phyloP scores from a whole-genome alignment of 37 sponge, comb jelly and placozoan genomes.

The Haliclona indistincta region DNA sequence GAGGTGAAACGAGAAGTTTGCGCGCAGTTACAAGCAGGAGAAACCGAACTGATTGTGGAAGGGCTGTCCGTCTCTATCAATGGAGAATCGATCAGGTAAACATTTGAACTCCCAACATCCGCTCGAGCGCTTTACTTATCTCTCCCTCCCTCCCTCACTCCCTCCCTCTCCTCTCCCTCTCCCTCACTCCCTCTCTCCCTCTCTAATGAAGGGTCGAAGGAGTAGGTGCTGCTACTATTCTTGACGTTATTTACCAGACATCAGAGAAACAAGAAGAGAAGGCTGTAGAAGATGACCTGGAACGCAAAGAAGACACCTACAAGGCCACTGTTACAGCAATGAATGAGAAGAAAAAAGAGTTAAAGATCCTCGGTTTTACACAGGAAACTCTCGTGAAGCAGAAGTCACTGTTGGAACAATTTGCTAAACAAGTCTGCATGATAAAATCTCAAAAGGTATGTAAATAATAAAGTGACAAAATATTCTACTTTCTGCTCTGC shows the following conservation, averaged over 20 bases:
- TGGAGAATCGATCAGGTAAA: constrained; percentile 58
- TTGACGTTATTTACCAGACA: constrained; percentile 52
- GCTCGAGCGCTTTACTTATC: too few relatives aligned
- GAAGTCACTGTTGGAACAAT: constrained; percentile 18
- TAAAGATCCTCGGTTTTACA: constrained; percentile 14
- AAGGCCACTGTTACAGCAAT: neutral
- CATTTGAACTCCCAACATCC: too few relatives aligned
- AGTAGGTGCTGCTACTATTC: constrained; percentile 36
- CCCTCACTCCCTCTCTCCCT: neutral
- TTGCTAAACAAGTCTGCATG: constrained; percentile 33
- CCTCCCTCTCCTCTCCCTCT: neutral
- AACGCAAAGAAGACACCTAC: too few relatives aligned
- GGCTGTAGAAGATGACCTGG: too few relatives aligned
- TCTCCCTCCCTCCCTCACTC: neutral
- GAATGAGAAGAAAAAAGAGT: constrained; percentile 19
- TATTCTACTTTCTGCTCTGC: too few relatives aligned
- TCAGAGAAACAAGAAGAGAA: too few relatives aligned
- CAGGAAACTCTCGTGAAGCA: constrained; percentile 27
- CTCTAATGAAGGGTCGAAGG: constrained; percentile 40
- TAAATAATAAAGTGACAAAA: neutral
- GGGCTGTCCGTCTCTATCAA: constrained; percentile 34
- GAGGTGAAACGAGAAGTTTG: constrained; percentile 45
- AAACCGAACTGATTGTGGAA: constrained; percentile 44
- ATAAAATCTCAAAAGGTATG: constrained; percentile 29
- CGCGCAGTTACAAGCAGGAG: constrained; percentile 30